Conservation (phyloP, 2,888 invertebrate species). For the Drosophila prolongata region DNA sequence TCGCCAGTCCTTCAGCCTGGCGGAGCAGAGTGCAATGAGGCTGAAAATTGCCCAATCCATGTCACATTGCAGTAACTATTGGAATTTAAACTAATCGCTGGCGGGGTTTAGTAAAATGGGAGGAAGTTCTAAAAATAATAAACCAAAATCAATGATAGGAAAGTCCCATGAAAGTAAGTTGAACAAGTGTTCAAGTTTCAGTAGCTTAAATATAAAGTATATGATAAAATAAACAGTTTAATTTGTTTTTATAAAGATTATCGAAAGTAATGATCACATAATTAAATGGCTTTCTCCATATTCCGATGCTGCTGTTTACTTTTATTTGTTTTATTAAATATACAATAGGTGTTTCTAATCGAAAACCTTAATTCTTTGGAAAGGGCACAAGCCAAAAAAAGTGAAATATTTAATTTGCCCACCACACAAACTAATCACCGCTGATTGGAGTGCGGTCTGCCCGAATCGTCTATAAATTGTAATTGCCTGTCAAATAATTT, state of each 20-base stretch:
- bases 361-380: background rate
- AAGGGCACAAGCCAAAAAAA: background rate
- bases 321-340: too few species aligned
- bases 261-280: too few species aligned
- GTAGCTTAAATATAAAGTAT: too few species aligned
- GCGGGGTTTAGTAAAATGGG: constrained; percentile 27
- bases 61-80: constrained; percentile 31
- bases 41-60: constrained; percentile 60
- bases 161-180: too few species aligned
- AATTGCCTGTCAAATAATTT: constrained; percentile 73
- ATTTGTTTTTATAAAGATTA: too few species aligned
- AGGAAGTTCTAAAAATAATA: background rate
- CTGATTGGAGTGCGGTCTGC: constrained; percentile 58
- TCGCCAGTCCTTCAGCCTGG: constrained; percentile 19
- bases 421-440: constrained; percentile 44
- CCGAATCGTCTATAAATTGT: constrained; percentile 62
- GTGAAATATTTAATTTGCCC: constrained; percentile 17
- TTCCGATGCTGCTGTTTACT: too few species aligned
- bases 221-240: too few species aligned
- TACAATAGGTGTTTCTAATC: too few species aligned
- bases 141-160: too few species aligned
- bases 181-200: too few species aligned
- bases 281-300: too few species aligned
- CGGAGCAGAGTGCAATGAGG: constrained; percentile 57
- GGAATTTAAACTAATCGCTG: constrained; percentile 47